Evolutionary conservation across 2,113 vertebrate species (phyloP).

Genomic region (Chaenocephalus aceratus): DNA sequence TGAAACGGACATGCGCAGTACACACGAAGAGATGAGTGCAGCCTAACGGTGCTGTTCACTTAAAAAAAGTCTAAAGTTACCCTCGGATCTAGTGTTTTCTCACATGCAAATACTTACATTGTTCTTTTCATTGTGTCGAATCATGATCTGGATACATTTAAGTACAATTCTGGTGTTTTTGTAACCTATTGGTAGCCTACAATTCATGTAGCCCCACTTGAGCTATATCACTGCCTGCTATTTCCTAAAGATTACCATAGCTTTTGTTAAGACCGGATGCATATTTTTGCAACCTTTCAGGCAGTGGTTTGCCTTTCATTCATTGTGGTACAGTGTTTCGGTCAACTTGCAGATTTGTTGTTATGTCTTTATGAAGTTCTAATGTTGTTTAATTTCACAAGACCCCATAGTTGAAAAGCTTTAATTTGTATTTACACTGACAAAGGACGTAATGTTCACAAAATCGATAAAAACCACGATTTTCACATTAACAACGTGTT

Average conservation of each 20-base stretch:
- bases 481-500: not conserved
- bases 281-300: not conserved
- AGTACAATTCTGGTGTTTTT: not conserved
- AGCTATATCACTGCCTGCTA: conserved; percentile 1
- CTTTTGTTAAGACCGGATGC: not conserved
- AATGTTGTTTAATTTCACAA: not conserved
- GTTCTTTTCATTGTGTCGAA: not conserved
- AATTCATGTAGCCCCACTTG: not conserved
- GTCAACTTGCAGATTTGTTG: not conserved
- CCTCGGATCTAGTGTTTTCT: not conserved
- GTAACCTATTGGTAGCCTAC: not conserved
- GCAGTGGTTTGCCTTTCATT: not conserved
- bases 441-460: not conserved
- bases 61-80: conserved; percentile 10
- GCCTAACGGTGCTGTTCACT: conserved; percentile 10
- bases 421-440: not conserved
- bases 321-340: not conserved
- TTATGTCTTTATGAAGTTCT: not conserved
- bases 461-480: not conserved
- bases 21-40: conserved; percentile 17
- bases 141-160: not conserved
- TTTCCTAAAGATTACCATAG: not conserved
- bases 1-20: conserved; percentile 80
- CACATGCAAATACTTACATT: too few species aligned
- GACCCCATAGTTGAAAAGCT: not conserved